phyloP scores from a whole-genome alignment of 2,888 invertebrate species.

The Apotomis turbidana region DNA sequence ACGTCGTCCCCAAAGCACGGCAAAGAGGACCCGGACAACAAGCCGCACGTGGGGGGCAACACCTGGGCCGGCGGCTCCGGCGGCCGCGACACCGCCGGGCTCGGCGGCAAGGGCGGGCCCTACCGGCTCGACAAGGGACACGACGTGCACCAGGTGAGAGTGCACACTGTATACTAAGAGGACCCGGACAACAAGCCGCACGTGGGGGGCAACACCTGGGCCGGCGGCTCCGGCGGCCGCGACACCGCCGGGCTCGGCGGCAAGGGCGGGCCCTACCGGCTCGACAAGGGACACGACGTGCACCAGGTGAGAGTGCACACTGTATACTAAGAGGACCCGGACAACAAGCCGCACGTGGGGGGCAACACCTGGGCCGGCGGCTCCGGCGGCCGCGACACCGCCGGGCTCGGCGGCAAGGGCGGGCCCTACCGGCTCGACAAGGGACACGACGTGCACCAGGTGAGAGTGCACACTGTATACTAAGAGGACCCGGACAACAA shows the following conservation, averaged over 20 bases:
- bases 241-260: slow-evolving; percentile 98
- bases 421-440: slow-evolving; percentile 97
- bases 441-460: slow-evolving; percentile 96
- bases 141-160: slow-evolving; percentile 92
- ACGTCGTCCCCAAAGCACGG: slow-evolving; percentile 94
- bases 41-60: slow-evolving; percentile 98
- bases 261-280: slow-evolving; percentile 96
- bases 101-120: slow-evolving; percentile 98
- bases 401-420: slow-evolving; percentile 97
- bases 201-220: slow-evolving; percentile 98
- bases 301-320: slow-evolving; percentile 88
- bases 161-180: slow-evolving; percentile 59
- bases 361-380: slow-evolving; percentile 99
- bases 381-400: slow-evolving; percentile 96
- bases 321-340: slow-evolving; percentile 86
- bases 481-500: slow-evolving; percentile 91
- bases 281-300: slow-evolving; percentile 97
- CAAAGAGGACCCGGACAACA: slow-evolving; percentile 93
- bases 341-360: slow-evolving; percentile 96
- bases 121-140: slow-evolving; percentile 97
- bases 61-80: slow-evolving; percentile 98
- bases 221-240: slow-evolving; percentile 96
- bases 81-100: slow-evolving; percentile 96
- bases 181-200: slow-evolving; percentile 96
- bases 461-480: slow-evolving; percentile 58